A percentile compares a stretch with the other conserved stretches of the same genome.
These are phyloP conservation scores for Mythimna impura DNA, from an alignment of 2,888 invertebrate genomes.

Conservation along the genomic window DNA sequence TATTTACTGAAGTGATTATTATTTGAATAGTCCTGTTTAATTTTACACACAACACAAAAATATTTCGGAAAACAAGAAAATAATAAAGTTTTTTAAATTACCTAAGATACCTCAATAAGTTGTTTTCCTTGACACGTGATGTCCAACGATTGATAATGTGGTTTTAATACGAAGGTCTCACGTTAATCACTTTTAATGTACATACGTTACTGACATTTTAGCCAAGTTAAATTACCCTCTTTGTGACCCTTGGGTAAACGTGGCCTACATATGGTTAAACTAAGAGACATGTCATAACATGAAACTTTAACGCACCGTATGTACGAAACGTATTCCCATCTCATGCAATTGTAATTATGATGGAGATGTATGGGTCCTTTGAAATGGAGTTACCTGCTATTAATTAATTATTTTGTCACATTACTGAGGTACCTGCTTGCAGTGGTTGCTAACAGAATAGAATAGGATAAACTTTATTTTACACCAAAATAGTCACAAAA, in stretches of 20 bases:
- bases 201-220: conserved; percentile 40
- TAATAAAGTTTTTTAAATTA: conserved; percentile 1
- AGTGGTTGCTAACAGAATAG: not conserved
- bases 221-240: conserved; percentile 31
- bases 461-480: too few species aligned
- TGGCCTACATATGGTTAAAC: conserved; percentile 34
- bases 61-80: conserved; percentile 11
- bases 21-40: not conserved
- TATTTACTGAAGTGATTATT: too few species aligned
- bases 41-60: not conserved
- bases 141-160: conserved; percentile 43
- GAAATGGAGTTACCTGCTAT: conserved; percentile 6
- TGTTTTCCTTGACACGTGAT: conserved; percentile 60
- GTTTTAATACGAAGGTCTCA: conserved; percentile 41
- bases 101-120: conserved; percentile 20
- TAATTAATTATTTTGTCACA: conserved; percentile 24
- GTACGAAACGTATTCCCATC: conserved; percentile 20
- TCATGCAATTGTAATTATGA: conserved; percentile 40
- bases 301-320: conserved; percentile 44
- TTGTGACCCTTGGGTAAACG: conserved; percentile 33
- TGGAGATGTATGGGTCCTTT: conserved; percentile 9
- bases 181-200: conserved; percentile 52
- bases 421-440: not conserved
- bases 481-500: too few species aligned
- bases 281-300: conserved; percentile 34